Percentiles rank a stretch among this genome's conserved stretches.
Conservation (phyloP, 2,888 invertebrate genomes). For the Platycheirus albimanus region DNA sequence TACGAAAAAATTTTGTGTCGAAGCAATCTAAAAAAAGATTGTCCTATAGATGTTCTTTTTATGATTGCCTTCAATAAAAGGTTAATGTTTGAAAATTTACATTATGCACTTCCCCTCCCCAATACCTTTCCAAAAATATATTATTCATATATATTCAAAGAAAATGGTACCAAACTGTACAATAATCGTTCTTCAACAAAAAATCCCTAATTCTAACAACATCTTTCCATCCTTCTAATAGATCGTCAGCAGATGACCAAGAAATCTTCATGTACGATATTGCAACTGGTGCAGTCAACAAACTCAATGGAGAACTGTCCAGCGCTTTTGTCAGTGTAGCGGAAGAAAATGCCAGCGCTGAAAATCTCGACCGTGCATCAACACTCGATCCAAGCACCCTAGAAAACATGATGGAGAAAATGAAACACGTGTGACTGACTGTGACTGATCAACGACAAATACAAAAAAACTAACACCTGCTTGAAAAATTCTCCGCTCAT, state of each 20-base stretch:
- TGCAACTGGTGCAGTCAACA: conserved; percentile 88
- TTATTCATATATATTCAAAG: too few species aligned
- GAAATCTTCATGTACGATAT: conserved; percentile 96
- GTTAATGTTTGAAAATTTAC: too few species aligned
- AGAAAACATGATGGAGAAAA: conserved; percentile 80
- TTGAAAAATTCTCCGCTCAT: conserved; percentile 53
- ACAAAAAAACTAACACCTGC: background rate
- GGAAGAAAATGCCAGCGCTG: conserved; percentile 90
- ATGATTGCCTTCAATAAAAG: too few species aligned
- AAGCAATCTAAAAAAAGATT: too few species aligned
- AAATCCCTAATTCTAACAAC: too few species aligned
- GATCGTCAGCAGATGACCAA: conserved; percentile 82
- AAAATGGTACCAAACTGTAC: too few species aligned
- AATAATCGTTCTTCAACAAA: too few species aligned
- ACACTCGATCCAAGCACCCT: conserved; percentile 80
- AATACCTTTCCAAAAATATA: too few species aligned
- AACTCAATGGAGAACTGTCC: conserved; percentile 91
- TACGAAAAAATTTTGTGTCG: too few species aligned
- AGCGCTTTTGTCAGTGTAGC: conserved; percentile 94
- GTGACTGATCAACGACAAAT: too few species aligned
- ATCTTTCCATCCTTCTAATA: conserved; percentile 51
- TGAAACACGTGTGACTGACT: conserved; percentile 58
- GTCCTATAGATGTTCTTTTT: too few species aligned
- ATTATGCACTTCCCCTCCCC: too few species aligned
- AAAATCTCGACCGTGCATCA: conserved; percentile 85